Evolutionary conservation across 2,113 vertebrate species (phyloP).

Genomic region (Calypte anna): DNA sequence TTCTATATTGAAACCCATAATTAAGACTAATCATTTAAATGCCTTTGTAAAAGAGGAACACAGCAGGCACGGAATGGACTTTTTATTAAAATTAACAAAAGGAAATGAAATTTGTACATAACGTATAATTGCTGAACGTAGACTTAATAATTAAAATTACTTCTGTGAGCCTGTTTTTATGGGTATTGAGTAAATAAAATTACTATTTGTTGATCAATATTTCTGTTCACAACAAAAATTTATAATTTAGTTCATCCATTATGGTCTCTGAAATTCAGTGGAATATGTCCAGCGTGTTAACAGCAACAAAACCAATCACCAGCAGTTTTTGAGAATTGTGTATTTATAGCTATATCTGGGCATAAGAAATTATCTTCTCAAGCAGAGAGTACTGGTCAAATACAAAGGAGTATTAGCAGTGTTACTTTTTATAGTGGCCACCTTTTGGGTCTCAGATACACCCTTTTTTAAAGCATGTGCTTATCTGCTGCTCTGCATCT

Average conservation of each 20-base stretch:
- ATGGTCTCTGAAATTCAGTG: neutral
- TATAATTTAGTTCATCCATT: slow-evolving; percentile 2
- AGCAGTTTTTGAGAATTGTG: neutral
- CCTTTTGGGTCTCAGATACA: neutral
- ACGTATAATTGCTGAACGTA: slow-evolving; percentile 23
- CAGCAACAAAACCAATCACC: neutral
- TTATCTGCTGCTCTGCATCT: neutral
- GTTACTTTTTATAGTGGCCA: neutral
- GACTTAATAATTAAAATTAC: slow-evolving; percentile 49
- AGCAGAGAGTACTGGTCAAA: neutral
- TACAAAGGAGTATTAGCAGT: neutral
- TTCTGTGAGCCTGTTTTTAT: slow-evolving; percentile 12
- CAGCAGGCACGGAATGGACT: slow-evolving; percentile 31
- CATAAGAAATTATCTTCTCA: neutral
- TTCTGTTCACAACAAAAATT: slow-evolving; percentile 14
- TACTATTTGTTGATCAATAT: neutral
- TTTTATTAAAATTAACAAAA: slow-evolving; percentile 71
- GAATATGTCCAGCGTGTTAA: neutral
- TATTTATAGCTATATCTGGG: neutral
- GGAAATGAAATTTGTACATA: slow-evolving; percentile 32
- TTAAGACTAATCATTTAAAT: slow-evolving; percentile 58
- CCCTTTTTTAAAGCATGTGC: neutral
- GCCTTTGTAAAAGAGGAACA: slow-evolving; percentile 16
- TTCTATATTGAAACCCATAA: slow-evolving; percentile 26
- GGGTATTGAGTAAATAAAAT: slow-evolving; percentile 18